Conservation (phyloP, 2,888 invertebrate species). For the Eupithecia exiguata region DNA sequence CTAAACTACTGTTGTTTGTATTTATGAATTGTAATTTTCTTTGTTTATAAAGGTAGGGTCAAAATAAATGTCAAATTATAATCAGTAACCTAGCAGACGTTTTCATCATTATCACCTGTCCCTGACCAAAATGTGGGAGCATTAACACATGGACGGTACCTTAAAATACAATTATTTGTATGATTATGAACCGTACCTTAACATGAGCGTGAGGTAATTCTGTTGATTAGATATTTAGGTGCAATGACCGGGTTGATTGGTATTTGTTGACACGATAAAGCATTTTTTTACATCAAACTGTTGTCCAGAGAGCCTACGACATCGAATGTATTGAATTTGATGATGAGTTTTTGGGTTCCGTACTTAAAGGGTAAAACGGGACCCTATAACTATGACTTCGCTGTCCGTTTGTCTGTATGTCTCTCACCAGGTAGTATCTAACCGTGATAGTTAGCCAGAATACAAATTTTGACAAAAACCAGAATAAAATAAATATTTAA, state of each 20-base stretch:
- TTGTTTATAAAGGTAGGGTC: neutral
- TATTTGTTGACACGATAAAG: neutral
- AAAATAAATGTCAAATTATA: neutral
- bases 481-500: too few relatives aligned
- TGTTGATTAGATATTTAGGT: conserved; percentile 8
- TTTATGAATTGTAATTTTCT: too few relatives aligned
- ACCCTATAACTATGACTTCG: too few relatives aligned
- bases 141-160: neutral
- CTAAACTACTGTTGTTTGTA: too few relatives aligned
- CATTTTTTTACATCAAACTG: neutral
- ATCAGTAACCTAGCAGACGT: neutral
- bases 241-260: neutral
- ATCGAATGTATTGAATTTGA: too few relatives aligned
- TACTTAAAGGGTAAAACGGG: too few relatives aligned
- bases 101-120: neutral
- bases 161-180: conserved; percentile 8
- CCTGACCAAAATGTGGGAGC: neutral
- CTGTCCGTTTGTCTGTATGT: too few relatives aligned
- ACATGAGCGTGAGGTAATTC: neutral
- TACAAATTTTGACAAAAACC: too few relatives aligned
- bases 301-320: too few relatives aligned
- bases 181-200: neutral
- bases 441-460: too few relatives aligned
- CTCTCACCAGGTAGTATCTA: too few relatives aligned
- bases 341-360: too few relatives aligned